These are phyloP conservation scores for Lepus townsendii DNA, from an alignment of 2,797 vertebrate species.

Conservation along the genomic window DNA sequence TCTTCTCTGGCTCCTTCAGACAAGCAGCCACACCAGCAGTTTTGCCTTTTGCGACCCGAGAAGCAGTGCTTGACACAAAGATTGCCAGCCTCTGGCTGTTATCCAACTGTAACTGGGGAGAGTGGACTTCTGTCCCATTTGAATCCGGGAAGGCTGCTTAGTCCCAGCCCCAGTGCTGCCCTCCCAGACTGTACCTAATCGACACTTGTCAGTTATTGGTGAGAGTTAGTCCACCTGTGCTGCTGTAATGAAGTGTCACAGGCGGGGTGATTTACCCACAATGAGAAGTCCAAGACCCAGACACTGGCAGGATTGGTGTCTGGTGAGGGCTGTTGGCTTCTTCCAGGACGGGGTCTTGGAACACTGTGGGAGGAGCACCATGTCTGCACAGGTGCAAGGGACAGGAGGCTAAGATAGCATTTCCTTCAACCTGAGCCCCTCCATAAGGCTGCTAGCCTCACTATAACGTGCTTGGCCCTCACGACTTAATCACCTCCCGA, in stretches of 20 bases:
- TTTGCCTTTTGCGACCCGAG: neutral
- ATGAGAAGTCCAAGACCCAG: neutral
- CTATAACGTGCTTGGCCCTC: no score
- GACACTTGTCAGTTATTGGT: neutral
- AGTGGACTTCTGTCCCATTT: neutral
- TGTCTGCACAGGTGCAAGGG: neutral
- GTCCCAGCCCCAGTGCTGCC: no score
- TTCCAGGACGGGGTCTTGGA: neutral
- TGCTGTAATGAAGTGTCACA: neutral
- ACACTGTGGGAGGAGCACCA: no score
- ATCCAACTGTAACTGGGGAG: neutral
- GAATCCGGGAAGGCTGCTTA: neutral
- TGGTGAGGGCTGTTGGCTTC: neutral
- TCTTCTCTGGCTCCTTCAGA: slow-evolving; percentile 5
- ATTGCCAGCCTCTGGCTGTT: neutral
- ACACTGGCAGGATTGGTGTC: no score
- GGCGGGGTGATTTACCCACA: neutral
- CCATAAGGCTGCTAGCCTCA: neutral
- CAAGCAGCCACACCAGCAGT: neutral
- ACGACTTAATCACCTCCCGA: neutral
- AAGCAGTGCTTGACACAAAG: neutral
- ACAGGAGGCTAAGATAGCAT: neutral
- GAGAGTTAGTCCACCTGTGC: neutral
- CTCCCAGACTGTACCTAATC: neutral
- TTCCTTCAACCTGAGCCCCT: neutral